Percentiles rank a stretch among this genome's conserved stretches.
Evolutionary conservation across 2,113 vertebrate species (phyloP).

Genomic region (Elaphurus davidianus): DNA sequence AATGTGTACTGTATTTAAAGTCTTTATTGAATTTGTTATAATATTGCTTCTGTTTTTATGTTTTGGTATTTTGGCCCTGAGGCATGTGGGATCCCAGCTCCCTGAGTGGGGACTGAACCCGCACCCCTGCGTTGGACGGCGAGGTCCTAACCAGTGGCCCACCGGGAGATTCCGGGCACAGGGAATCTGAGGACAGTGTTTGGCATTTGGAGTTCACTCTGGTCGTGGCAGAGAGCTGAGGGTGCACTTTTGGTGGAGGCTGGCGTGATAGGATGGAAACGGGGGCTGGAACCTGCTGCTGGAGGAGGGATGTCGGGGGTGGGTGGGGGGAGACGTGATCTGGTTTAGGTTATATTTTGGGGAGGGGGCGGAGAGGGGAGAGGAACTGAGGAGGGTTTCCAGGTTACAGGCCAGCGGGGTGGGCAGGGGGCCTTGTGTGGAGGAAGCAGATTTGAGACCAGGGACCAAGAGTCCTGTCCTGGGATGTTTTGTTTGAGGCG

Average conservation of each 20-base stretch:
- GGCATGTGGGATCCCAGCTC: background rate
- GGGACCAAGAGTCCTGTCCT: background rate
- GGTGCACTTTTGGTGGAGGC: background rate
- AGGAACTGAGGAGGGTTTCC: background rate
- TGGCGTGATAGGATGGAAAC: rapidly evolving
- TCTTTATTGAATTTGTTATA: background rate
- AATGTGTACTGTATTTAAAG: background rate
- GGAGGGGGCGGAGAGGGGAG: too few species aligned
- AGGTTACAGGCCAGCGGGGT: background rate
- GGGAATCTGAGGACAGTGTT: background rate
- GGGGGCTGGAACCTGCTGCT: background rate
- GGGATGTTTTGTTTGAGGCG: background rate
- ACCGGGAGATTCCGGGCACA: background rate
- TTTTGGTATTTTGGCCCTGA: background rate
- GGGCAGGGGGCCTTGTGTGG: background rate
- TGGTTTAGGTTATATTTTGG: background rate
- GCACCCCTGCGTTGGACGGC: rapidly evolving
- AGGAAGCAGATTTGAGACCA: background rate
- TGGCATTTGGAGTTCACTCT: background rate
- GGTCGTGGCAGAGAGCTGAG: background rate
- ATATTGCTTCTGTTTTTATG: background rate
- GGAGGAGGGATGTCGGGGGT: too few species aligned
- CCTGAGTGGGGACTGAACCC: background rate
- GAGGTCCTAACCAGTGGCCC: background rate
- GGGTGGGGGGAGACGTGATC: background rate